A percentile compares a stretch with the other conserved stretches of the same genome.
Conservation (phyloP, 2,797 vertebrate species). For the Typhlichthys eigenmanni region DNA sequence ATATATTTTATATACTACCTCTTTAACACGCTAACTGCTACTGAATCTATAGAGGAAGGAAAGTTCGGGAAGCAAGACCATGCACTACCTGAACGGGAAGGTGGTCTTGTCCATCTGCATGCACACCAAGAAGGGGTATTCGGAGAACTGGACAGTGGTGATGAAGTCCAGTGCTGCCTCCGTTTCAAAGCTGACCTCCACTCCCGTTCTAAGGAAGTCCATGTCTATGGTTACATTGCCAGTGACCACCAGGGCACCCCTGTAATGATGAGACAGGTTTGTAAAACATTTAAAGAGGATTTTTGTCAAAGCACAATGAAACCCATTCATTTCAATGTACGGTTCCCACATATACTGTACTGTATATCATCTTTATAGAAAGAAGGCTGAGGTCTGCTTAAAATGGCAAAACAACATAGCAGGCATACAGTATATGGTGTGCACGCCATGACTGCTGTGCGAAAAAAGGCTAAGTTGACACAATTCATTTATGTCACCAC, state of each 20-base stretch:
- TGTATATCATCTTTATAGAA: not conserved
- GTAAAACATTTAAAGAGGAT: not conserved
- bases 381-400: not conserved
- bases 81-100: slow-evolving; percentile 87
- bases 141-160: slow-evolving; percentile 95
- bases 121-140: slow-evolving; percentile 96
- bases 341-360: not conserved
- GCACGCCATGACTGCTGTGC: no score
- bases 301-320: not conserved
- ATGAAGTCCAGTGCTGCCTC: slow-evolving; percentile 89
- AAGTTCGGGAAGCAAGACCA: not conserved
- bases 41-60: not conserved
- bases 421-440: no score
- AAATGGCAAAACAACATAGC: no score
- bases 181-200: slow-evolving; percentile 86
- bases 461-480: not conserved
- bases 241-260: slow-evolving; percentile 80
- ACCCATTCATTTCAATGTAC: not conserved
- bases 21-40: not conserved
- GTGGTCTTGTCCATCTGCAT: slow-evolving; percentile 93
- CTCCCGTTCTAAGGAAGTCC: slow-evolving; percentile 84
- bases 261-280: slow-evolving; percentile 44
- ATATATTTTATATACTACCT: no score
- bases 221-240: slow-evolving; percentile 88
- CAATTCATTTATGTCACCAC: slow-evolving; percentile 25